A percentile compares a stretch with the other conserved stretches of the same genome.
Conservation (phyloP, 2,797 vertebrate species). For the Crax fasciolata region DNA sequence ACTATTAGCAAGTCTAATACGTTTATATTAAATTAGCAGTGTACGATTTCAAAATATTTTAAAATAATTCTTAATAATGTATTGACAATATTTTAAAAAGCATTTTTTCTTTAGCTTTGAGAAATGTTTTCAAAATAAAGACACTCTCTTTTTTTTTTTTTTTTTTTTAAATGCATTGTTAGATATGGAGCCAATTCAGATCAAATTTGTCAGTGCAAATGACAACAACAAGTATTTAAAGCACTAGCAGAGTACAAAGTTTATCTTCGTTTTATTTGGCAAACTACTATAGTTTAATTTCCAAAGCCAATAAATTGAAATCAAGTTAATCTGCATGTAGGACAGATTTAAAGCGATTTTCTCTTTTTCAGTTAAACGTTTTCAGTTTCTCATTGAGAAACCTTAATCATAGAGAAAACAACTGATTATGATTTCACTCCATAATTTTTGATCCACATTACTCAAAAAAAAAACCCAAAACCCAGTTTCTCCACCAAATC, state of each 20-base stretch:
- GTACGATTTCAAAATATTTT: constrained; percentile 21
- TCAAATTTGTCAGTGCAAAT: neutral
- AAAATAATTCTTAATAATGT: neutral
- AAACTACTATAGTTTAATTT: neutral
- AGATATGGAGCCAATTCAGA: neutral
- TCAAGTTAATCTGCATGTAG: neutral
- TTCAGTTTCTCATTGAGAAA: neutral
- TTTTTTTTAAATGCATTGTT: neutral
- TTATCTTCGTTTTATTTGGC: neutral
- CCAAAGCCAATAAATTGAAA: neutral
- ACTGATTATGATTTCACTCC: neutral
- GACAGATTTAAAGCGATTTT: neutral
- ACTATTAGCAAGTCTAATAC: neutral
- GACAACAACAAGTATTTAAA: neutral
- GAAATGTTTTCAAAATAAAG: neutral
- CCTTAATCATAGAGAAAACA: neutral
- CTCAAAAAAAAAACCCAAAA: neutral
- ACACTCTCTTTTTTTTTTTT: neutral
- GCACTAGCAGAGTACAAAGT: neutral
- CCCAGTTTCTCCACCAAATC: neutral
- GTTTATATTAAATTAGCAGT: constrained; percentile 31
- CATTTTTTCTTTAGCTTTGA: neutral
- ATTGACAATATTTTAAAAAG: neutral
- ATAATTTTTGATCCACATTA: neutral
- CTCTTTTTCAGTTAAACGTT: neutral